Evolutionary conservation across 2,797 vertebrate species (phyloP).

Genomic region (Podarcis lilfordi): DNA sequence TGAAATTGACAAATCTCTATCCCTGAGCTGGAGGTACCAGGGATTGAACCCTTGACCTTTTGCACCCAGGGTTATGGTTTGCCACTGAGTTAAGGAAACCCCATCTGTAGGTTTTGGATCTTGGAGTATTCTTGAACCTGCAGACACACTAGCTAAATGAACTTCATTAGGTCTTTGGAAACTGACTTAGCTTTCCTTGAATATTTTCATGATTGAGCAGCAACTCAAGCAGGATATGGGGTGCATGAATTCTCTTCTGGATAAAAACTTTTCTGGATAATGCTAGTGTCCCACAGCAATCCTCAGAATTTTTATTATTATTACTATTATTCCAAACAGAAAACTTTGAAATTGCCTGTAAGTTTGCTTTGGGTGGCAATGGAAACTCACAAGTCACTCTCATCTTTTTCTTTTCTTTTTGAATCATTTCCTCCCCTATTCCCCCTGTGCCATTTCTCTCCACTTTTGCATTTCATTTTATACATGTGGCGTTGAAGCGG

Average conservation of each 20-base stretch:
- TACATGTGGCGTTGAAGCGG: constrained; percentile 20
- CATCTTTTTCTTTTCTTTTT: background rate
- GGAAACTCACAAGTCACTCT: background rate
- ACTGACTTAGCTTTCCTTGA: background rate
- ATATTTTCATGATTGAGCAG: background rate
- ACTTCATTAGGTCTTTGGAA: background rate
- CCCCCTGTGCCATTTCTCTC: background rate
- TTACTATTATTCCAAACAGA: background rate
- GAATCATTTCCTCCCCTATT: background rate
- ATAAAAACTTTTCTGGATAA: background rate
- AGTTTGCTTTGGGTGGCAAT: background rate
- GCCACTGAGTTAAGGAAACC: background rate
- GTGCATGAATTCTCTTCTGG: background rate
- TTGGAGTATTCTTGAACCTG: background rate
- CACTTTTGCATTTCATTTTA: constrained; percentile 4
- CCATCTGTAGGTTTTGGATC: background rate
- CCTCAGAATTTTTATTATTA: background rate
- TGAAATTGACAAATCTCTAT: no score
- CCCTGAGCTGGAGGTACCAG: background rate
- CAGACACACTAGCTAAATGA: background rate
- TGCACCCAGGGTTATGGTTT: background rate
- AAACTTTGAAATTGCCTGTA: accelerated
- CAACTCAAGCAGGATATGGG: no score
- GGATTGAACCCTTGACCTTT: background rate
- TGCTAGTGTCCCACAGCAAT: background rate